These are phyloP conservation scores for Mesembrinibis cayennensis DNA, from an alignment of 2,113 vertebrate genomes.

Conservation along the genomic window DNA sequence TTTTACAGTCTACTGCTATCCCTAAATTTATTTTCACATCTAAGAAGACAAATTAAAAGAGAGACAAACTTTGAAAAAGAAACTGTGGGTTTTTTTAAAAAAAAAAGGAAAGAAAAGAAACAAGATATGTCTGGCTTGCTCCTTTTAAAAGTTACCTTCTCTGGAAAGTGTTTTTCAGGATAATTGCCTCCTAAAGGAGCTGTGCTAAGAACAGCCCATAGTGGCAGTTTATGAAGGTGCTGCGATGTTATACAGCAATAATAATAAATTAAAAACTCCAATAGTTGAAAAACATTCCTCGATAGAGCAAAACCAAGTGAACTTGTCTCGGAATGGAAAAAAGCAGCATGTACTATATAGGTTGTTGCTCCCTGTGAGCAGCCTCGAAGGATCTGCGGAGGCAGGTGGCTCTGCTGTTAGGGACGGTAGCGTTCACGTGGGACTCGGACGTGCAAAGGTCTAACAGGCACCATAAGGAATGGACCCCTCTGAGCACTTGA, in stretches of 20 bases:
- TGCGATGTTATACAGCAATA: background rate
- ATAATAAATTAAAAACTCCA: rapidly evolving
- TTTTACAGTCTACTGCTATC: background rate
- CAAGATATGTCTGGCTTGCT: background rate
- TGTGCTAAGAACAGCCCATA: background rate
- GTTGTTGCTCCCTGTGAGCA: background rate
- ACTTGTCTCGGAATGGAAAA: background rate
- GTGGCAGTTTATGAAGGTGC: background rate
- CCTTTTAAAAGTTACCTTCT: background rate
- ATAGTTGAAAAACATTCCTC: background rate
- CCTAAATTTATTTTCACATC: background rate
- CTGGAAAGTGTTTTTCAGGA: background rate
- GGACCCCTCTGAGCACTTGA: background rate
- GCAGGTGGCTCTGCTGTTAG: background rate
- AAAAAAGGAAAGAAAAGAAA: background rate
- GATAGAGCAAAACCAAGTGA: background rate
- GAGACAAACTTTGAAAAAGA: background rate
- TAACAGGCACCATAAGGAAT: background rate
- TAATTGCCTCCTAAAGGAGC: background rate
- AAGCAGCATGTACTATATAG: background rate
- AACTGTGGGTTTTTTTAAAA: background rate
- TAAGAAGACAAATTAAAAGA: background rate
- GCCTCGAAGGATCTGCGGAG: background rate
- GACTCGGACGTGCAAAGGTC: background rate
- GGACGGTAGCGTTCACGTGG: background rate